Conservation (phyloP, 2,797 vertebrate species). For the Bovichtus diacanthus region DNA sequence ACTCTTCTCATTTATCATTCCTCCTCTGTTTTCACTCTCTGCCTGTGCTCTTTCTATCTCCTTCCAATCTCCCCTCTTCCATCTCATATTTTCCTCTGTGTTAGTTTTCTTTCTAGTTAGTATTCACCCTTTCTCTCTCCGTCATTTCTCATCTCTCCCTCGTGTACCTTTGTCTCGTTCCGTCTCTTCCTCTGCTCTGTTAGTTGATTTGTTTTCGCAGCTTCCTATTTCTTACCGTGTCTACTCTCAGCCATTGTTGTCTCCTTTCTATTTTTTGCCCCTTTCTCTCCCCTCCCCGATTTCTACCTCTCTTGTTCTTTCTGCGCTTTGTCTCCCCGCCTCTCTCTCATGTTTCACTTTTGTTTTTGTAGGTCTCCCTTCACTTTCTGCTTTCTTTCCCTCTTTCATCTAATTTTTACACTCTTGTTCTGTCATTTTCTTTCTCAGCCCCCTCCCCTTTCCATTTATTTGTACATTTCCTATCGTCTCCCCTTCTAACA, state of each 20-base stretch:
- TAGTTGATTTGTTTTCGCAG: constrained; percentile 64
- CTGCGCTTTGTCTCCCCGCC: constrained; percentile 12
- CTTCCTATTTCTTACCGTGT: constrained; percentile 56
- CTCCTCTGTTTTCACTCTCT: constrained; percentile 41
- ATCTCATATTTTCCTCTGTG: constrained; percentile 41
- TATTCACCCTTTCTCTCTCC: constrained; percentile 48
- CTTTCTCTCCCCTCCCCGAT: neutral
- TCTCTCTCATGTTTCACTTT: constrained; percentile 22
- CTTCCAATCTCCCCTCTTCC: constrained; percentile 31
- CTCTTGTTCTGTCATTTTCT: constrained; percentile 22
- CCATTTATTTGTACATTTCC: constrained; percentile 40
- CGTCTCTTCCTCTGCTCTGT: constrained; percentile 26
- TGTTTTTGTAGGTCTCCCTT: constrained; percentile 35
- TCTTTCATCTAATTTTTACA: constrained; percentile 42
- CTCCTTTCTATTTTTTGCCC: constrained; percentile 31
- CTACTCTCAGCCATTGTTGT: constrained; percentile 36
- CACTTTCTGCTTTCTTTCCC: constrained; percentile 9
- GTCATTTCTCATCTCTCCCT: constrained; percentile 43
- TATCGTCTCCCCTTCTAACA: constrained; percentile 18
- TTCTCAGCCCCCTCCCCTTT: constrained; percentile 10
- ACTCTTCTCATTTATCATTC: constrained; percentile 56
- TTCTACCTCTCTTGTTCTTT: constrained; percentile 10
- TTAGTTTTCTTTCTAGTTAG: constrained; percentile 48
- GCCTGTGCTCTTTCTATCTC: constrained; percentile 29
- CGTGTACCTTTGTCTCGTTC: constrained; percentile 27